phyloP scores from a whole-genome alignment of 2,797 vertebrate species.

The Chiroxiphia lanceolata region DNA sequence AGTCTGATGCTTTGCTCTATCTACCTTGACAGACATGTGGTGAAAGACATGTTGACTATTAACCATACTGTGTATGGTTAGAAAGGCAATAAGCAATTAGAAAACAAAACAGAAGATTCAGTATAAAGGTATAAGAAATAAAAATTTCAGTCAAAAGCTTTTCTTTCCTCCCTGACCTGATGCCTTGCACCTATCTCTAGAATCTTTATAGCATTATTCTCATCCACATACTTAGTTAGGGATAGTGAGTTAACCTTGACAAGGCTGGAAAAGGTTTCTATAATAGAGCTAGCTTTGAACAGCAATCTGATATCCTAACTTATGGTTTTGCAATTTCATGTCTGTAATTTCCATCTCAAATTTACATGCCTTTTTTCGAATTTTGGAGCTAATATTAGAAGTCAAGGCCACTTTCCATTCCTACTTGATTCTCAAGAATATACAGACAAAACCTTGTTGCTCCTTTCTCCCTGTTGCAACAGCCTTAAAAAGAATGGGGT shows the following conservation, averaged over 20 bases:
- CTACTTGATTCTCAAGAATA: neutral
- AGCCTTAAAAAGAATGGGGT: neutral
- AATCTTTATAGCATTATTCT: neutral
- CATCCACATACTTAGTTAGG: neutral
- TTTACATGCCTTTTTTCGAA: neutral
- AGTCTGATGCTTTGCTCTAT: neutral
- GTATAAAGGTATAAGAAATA: neutral
- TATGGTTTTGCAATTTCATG: neutral
- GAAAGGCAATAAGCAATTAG: neutral
- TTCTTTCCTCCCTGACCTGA: neutral
- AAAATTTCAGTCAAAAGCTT: neutral
- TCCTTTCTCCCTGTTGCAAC: neutral
- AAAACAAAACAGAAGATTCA: neutral
- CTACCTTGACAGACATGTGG: neutral
- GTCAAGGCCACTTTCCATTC: neutral
- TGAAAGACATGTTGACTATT: neutral
- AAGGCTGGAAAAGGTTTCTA: neutral
- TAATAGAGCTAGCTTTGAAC: neutral
- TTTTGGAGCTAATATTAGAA: neutral
- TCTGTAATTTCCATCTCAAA: neutral
- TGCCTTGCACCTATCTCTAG: accelerated
- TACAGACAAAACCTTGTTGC: neutral
- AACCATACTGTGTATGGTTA: neutral
- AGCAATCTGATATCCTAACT: neutral
- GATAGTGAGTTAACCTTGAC: neutral